phyloP scores from a whole-genome alignment of 1,140 invertebrate species.

The Sitodiplosis mosellana region DNA sequence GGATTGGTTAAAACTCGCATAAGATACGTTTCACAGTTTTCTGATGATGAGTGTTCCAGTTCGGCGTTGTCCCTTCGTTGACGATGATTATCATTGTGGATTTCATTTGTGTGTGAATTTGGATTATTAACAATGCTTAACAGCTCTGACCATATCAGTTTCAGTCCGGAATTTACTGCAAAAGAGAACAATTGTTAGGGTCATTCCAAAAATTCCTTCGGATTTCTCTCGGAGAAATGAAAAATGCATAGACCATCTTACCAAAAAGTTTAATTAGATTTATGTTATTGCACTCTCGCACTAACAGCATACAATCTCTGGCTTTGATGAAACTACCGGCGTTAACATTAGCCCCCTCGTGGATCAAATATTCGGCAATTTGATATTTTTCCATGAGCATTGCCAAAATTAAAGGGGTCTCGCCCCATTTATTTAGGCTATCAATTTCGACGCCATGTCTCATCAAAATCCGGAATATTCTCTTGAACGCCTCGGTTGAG shows the following conservation, averaged over 20 bases:
- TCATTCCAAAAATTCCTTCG: neutral
- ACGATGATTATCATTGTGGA: neutral
- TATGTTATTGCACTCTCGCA: neutral
- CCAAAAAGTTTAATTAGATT: neutral
- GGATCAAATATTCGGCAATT: slow-evolving; percentile 26
- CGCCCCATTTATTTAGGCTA: slow-evolving; percentile 26
- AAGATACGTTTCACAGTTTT: neutral
- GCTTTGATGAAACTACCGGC: slow-evolving; percentile 9
- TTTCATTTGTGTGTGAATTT: too few species aligned
- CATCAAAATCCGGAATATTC: slow-evolving; percentile 27
- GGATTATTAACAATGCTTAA: too few species aligned
- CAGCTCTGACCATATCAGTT: neutral
- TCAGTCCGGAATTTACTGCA: neutral
- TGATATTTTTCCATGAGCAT: slow-evolving; percentile 25
- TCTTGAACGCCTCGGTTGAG: slow-evolving; percentile 19
- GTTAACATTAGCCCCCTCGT: slow-evolving; percentile 27
- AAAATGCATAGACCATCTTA: neutral
- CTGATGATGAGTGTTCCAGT: too few species aligned
- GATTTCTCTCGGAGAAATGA: neutral
- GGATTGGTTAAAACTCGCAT: neutral
- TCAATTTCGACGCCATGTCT: slow-evolving; percentile 26
- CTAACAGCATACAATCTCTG: neutral
- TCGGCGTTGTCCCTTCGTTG: neutral
- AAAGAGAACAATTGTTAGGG: neutral
- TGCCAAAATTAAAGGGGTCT: slow-evolving; percentile 29